Evolutionary conservation across 2,797 vertebrate species (phyloP).

Genomic region (Myioborus miniatus): DNA sequence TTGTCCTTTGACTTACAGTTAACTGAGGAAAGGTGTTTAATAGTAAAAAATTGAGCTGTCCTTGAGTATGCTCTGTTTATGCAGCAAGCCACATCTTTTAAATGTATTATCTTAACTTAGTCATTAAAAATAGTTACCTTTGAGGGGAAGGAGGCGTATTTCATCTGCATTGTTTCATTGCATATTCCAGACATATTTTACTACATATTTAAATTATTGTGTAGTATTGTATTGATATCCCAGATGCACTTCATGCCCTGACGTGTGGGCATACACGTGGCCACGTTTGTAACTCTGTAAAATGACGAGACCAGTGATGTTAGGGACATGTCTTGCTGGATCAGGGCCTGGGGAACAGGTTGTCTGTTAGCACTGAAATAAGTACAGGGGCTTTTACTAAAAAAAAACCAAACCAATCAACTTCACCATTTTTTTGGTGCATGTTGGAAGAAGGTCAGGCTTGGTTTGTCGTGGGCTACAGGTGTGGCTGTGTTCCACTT

Average conservation of each 20-base stretch:
- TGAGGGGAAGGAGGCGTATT: neutral
- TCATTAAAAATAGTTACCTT: neutral
- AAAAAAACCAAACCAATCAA: neutral
- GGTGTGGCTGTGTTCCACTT: fast-evolving
- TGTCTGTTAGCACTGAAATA: neutral
- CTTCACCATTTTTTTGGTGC: fast-evolving
- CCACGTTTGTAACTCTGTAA: fast-evolving
- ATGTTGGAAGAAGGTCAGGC: fast-evolving
- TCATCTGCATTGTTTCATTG: neutral
- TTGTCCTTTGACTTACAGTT: neutral
- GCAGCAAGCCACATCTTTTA: neutral
- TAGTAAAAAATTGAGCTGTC: neutral
- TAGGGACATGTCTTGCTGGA: neutral
- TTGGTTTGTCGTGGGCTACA: neutral
- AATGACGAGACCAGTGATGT: fast-evolving
- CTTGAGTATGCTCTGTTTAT: neutral
- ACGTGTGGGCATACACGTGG: fast-evolving
- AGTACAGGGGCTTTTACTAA: neutral
- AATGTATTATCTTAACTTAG: neutral
- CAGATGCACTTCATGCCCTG: neutral
- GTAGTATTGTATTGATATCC: neutral
- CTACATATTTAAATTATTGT: neutral
- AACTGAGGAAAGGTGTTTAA: neutral
- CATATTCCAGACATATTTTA: neutral
- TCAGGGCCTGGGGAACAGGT: neutral